Conservation (phyloP, 2,888 invertebrate species). For the Caenorhabditis zanzibari region DNA sequence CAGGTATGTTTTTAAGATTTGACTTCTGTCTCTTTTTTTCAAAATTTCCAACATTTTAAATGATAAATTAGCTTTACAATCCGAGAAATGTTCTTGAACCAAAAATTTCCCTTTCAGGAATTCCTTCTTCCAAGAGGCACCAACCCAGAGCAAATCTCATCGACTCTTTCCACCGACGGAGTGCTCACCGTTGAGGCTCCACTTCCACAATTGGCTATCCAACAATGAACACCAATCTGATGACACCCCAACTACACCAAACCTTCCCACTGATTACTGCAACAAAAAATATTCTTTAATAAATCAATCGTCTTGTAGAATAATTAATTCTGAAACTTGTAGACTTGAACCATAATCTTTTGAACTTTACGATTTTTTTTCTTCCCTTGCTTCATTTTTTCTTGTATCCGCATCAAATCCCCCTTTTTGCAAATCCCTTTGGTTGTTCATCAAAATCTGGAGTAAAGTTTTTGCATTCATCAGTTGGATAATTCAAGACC, state of each 20-base stretch:
- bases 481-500: background rate
- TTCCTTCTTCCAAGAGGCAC: conserved; percentile 97
- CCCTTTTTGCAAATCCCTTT: conserved; percentile 17
- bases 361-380: conserved; percentile 2
- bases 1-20: conserved; percentile 83
- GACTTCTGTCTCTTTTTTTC: no score
- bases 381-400: background rate
- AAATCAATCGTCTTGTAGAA: conserved; percentile 32
- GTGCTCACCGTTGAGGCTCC: conserved; percentile 97
- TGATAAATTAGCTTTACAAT: no score
- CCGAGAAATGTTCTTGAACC: background rate
- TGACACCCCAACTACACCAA: background rate
- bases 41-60: no score
- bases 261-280: background rate
- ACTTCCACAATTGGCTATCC: conserved; percentile 87
- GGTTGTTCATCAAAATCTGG: conserved; percentile 48
- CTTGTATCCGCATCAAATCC: conserved; percentile 8
- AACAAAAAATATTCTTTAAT: background rate
- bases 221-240: conserved; percentile 67
- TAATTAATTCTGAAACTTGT: conserved; percentile 49
- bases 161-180: conserved; percentile 96
- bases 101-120: conserved; percentile 85
- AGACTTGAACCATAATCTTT: conserved; percentile 39
- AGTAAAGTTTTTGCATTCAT: conserved; percentile 34
- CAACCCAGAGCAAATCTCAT: conserved; percentile 96